Evolutionary conservation across 2,888 invertebrate genomes (phyloP).

Genomic region (Brachynemurus nebulosus): DNA sequence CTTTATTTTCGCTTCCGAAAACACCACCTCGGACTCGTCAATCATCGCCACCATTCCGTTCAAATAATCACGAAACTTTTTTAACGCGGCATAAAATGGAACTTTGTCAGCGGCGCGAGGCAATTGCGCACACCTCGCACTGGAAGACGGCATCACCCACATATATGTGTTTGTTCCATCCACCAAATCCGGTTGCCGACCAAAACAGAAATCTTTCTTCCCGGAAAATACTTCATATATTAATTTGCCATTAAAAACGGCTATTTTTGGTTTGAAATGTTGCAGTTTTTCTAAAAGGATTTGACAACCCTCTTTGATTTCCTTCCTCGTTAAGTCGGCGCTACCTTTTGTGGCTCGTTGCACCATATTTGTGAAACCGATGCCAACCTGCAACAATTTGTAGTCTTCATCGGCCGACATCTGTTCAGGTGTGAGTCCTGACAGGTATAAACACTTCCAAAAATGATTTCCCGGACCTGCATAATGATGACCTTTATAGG

Average conservation of each 20-base stretch:
- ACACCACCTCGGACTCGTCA: slow-evolving; percentile 78
- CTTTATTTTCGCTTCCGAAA: slow-evolving; percentile 56
- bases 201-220: slow-evolving; percentile 93
- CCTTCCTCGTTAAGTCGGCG: slow-evolving; percentile 84
- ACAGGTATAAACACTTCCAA: slow-evolving; percentile 94
- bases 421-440: slow-evolving; percentile 87
- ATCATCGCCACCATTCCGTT: slow-evolving; percentile 74
- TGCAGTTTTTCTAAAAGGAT: slow-evolving; percentile 79
- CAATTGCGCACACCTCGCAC: slow-evolving; percentile 90
- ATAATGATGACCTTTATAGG: slow-evolving; percentile 97
- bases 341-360: slow-evolving; percentile 90
- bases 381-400: slow-evolving; percentile 82
- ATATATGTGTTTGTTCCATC: slow-evolving; percentile 91
- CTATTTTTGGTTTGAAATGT: slow-evolving; percentile 89
- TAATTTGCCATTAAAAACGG: slow-evolving; percentile 96
- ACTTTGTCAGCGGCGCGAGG: slow-evolving; percentile 97
- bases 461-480: slow-evolving; percentile 98
- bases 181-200: slow-evolving; percentile 84
- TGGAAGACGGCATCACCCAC: slow-evolving; percentile 99
- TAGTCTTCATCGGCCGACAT: slow-evolving; percentile 95
- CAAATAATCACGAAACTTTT: slow-evolving; percentile 88
- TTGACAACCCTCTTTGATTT: slow-evolving; percentile 87
- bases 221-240: slow-evolving; percentile 97
- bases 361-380: slow-evolving; percentile 98
- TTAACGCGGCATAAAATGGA: slow-evolving; percentile 90